phyloP scores from a whole-genome alignment of 2,113 vertebrate species.

The Sceloporus tristichus region DNA sequence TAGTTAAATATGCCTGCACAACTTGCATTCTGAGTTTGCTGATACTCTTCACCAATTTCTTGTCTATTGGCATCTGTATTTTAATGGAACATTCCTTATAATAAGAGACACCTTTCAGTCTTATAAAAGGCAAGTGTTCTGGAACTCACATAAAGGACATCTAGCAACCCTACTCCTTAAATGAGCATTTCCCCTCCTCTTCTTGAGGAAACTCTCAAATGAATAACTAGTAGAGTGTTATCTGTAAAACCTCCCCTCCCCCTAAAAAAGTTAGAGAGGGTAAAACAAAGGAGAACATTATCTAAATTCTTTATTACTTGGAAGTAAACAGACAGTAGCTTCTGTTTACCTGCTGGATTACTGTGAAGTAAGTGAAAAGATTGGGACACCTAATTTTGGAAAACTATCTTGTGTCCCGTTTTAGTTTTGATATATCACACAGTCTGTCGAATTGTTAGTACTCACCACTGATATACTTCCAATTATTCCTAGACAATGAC shows the following conservation, averaged over 20 bases:
- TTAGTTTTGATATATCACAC: not conserved
- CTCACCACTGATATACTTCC: not conserved
- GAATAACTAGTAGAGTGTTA: not conserved
- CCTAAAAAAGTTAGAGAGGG: not conserved
- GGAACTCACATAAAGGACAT: too few species aligned
- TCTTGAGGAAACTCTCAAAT: not conserved
- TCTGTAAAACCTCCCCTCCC: not conserved
- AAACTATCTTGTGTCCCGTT: not conserved
- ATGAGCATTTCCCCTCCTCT: not conserved
- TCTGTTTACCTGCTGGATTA: not conserved
- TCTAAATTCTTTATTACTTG: not conserved
- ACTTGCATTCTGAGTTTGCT: not conserved
- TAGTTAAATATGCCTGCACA: not conserved
- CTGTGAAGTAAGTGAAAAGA: rapidly evolving
- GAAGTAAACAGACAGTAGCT: not conserved
- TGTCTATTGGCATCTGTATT: not conserved
- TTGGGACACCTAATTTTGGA: not conserved
- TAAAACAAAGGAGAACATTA: slow-evolving; percentile 9
- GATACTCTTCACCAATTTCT: not conserved
- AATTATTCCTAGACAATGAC: not conserved
- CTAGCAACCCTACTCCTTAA: too few species aligned
- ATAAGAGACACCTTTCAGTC: too few species aligned
- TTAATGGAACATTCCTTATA: too few species aligned
- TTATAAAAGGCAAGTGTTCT: too few species aligned
- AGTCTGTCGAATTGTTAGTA: too few species aligned